Base-by-base conservation (phyloP, 2,888 invertebrate species). In the Diarsia mendica region DNA sequence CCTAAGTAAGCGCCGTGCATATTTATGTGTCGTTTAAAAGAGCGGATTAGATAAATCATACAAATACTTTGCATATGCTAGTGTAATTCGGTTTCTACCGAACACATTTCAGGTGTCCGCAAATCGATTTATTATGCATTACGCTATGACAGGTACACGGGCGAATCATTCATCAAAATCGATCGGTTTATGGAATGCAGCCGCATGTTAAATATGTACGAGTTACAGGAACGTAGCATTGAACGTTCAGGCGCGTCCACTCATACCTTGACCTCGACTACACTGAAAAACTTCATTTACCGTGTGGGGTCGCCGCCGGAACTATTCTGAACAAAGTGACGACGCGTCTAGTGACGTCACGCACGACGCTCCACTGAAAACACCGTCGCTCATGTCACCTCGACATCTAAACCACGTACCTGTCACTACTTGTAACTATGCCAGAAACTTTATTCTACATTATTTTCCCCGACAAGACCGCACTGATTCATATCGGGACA, bases 191-290 rank as follows among this genome's bases (percentile, higher is more conserved):
- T 66, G 53, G 58, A 67, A 74, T 66, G 65, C 65, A 72, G 51
- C 58, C 61, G 28, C 61, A 66, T 65, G 51, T 68, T 71, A 66
- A 84, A 82, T 87, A 77, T 80, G 72, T 63, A 77, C 80, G 64
- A 72, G 55, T 66, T 63, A 80, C 65, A 68, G 44, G 53, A 68
- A 68, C 75, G 70, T 75, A 77, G 60, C 77, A 77, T 79, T 75
- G 76, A 79, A 81, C 79, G 83, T 78, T 83, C 76, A 82, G 84
- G 72, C 80, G 72, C 85, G 84, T 83, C 78, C 77, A 77, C 77
- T 81, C 75, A 89, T 84, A 92, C 95, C 94, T 95, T 95, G 95
- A 94, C 95, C 94, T 95, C 93, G 92, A 89, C 86, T 86, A 86
- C 85, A 75, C 85, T 85, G 87, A 92, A 93, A 93, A 92, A 91